A percentile compares a stretch with the other conserved stretches of the same genome.
phyloP scores from a whole-genome alignment of 1,140 invertebrate genomes.

The Meloidogyne hapla region DNA sequence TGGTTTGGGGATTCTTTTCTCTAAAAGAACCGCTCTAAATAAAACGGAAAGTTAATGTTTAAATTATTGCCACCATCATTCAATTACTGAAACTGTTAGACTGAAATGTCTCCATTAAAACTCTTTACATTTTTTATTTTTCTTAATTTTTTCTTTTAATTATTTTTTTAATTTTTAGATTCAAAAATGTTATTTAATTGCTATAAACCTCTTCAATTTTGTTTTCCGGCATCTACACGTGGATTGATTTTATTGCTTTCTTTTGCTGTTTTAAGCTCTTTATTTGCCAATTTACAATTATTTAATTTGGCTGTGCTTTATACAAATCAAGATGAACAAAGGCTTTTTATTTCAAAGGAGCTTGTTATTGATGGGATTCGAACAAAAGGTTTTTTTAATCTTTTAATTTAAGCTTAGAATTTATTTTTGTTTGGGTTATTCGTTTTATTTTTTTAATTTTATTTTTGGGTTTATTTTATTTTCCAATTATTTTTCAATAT shows the following conservation, averaged over 20 bases:
- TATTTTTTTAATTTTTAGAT: not conserved
- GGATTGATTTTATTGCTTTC: slow-evolving; percentile 29
- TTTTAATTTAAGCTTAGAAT: not conserved
- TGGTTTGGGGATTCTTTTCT: too few species aligned
- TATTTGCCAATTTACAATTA: slow-evolving; percentile 30
- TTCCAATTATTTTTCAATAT: too few species aligned
- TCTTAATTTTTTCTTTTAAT: not conserved
- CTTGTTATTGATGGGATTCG: not conserved
- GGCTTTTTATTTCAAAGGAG: not conserved
- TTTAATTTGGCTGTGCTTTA: slow-evolving; percentile 33
- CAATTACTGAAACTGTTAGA: too few species aligned
- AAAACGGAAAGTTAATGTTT: too few species aligned
- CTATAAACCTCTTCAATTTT: slow-evolving; percentile 2
- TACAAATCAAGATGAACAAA: slow-evolving; percentile 16
- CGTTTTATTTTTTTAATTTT: too few species aligned
- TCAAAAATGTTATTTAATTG: not conserved
- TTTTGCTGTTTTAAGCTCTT: slow-evolving; percentile 21
- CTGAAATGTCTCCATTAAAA: too few species aligned
- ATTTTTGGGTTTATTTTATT: too few species aligned
- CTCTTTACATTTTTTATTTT: not conserved
- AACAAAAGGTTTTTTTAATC: not conserved
- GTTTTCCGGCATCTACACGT: slow-evolving; percentile 21
- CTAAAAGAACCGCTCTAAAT: too few species aligned
- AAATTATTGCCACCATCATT: too few species aligned
- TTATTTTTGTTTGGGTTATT: not conserved